phyloP scores from a whole-genome alignment of 2,888 invertebrate genomes.

The Nebria salina region DNA sequence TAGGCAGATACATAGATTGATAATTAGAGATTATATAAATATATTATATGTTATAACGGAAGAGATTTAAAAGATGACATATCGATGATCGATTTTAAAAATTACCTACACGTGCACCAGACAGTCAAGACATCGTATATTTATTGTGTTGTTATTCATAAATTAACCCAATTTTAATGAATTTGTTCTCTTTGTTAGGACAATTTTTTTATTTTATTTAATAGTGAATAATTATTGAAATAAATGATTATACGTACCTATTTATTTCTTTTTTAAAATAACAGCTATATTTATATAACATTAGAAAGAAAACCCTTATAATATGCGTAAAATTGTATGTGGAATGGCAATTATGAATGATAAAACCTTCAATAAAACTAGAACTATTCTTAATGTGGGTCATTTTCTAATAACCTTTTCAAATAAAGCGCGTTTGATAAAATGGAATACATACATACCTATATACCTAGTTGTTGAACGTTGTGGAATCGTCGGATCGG shows the following conservation, averaged over 20 bases:
- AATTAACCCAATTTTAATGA: background rate
- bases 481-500: background rate
- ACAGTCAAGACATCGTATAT: background rate
- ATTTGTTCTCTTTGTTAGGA: too few relatives aligned
- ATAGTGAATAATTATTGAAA: slow-evolving; percentile 41
- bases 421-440: background rate
- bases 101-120: background rate
- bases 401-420: slow-evolving; percentile 21
- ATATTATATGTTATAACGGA: slow-evolving; percentile 15
- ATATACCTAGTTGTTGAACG: too few relatives aligned
- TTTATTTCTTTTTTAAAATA: slow-evolving; percentile 30
- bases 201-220: slow-evolving; percentile 15
- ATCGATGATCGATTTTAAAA: background rate
- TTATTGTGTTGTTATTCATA: background rate
- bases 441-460: too few relatives aligned
- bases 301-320: slow-evolving; percentile 36
- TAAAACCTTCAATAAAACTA: slow-evolving; percentile 45
- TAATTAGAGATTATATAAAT: slow-evolving; percentile 15
- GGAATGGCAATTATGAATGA: slow-evolving; percentile 42
- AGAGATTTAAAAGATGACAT: background rate
- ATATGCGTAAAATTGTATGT: slow-evolving; percentile 41
- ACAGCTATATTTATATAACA: slow-evolving; percentile 43
- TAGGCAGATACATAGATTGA: slow-evolving; percentile 28
- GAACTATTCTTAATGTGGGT: slow-evolving; percentile 40
- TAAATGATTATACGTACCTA: slow-evolving; percentile 35